Evolutionary conservation across 2,113 vertebrate species (phyloP).

Genomic region (Corydoras sp.): DNA sequence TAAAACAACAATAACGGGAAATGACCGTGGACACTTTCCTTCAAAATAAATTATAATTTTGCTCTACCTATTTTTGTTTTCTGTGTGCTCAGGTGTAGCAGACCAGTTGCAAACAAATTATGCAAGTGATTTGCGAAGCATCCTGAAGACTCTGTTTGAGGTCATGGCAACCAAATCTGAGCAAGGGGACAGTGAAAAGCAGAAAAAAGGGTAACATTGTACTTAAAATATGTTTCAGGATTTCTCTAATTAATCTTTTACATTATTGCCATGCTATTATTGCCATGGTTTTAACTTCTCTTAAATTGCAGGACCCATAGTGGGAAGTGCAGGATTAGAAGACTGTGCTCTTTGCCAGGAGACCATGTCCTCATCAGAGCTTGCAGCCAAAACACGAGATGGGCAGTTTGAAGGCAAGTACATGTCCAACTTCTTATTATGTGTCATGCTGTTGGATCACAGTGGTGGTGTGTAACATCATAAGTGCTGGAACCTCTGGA

Average conservation of each 20-base stretch:
- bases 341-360: conserved; percentile 95
- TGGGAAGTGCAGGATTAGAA: conserved; percentile 80
- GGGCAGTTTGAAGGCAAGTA: conserved; percentile 89
- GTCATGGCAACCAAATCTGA: conserved; percentile 96
- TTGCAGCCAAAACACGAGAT: conserved; percentile 83
- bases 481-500: too few species aligned
- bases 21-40: too few species aligned
- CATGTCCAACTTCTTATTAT: background rate
- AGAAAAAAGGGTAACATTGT: conserved; percentile 73
- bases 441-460: too few species aligned
- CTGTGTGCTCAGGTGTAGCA: conserved; percentile 74
- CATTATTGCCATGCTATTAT: background rate
- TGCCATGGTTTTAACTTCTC: conserved; percentile 31
- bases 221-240: background rate
- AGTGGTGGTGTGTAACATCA: too few species aligned
- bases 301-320: conserved; percentile 66
- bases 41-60: background rate
- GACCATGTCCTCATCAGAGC: conserved; percentile 83
- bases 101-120: conserved; percentile 98
- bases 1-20: background rate
- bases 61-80: background rate
- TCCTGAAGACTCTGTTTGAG: conserved; percentile 95
- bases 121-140: conserved; percentile 91
- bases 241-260: background rate
- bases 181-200: conserved; percentile 75